Base-by-base conservation (phyloP, 1,140 invertebrate genomes). In the Drosophila kepulauana region DNA sequence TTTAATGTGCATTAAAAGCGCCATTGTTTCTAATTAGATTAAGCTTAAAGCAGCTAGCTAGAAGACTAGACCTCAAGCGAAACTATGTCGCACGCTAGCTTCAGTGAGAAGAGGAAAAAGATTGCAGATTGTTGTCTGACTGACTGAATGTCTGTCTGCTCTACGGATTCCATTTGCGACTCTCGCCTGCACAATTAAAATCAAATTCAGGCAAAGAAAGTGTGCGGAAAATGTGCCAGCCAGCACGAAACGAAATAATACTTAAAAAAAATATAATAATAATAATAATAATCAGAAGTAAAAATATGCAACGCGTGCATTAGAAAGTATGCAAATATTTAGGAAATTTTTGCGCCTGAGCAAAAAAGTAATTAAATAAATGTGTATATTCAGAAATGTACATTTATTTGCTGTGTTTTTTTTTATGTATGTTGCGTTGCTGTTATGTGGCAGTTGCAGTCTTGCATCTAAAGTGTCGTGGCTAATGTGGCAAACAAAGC, bases 271-370 rank as follows among this genome's bases (percentile, higher is more conserved):
- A 63, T 38, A 30, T 11, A 54, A 56, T 46, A 65, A 65, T 49
- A 56, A 54, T 33, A 56, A 56, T 38, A 16, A 13, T 64, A 41
- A 25, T 38, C 35, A 49, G 11, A 65, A 30, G 61, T 28, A 70
- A 10, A 65, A 66, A 69, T 75, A 54, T 62, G 57, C 65, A 74
- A 41, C 64, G 38, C 41, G 66, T 56, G 84, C 85, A 88, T 88
- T 88, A 85, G 85, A 88, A 88, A 88, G 85, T 88, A 88, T 88
- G 85, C 85, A 89, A 89, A 89, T 85, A 90, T 81, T 89, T 85
- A 49, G 75, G 64, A 66, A 82, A 87, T 72, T 85, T 64, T 59
- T 33, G 30, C 30, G 35, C 13, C 35, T 5, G 33, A 49, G 54
- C 33, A 43, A 57, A 57, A 25, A 30, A 5, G 49, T 57, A 66